These are phyloP conservation scores for Caenorhabditis afra DNA, from an alignment of 2,888 invertebrate species.

Conservation along the genomic window DNA sequence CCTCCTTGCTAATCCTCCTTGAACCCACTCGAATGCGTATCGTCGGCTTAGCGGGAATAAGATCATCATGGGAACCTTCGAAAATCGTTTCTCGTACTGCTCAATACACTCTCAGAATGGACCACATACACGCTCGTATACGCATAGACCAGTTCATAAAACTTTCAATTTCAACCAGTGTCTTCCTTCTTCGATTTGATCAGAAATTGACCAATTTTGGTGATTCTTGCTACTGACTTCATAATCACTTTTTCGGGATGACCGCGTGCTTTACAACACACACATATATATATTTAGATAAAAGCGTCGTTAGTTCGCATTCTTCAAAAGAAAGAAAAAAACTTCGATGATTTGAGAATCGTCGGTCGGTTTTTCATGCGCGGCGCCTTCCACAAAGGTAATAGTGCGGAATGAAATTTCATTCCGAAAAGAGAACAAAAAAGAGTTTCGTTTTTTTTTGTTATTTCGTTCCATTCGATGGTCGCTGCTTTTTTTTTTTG, in stretches of 20 bases:
- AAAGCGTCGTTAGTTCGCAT: neutral
- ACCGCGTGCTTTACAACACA: neutral
- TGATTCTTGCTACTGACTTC: slow-evolving; percentile 14
- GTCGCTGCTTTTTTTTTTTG: neutral
- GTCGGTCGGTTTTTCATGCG: neutral
- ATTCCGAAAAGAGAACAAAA: neutral
- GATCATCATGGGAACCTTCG: slow-evolving; percentile 47
- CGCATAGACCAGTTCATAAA: neutral
- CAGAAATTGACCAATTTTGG: slow-evolving; percentile 25
- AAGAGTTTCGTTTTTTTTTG: neutral
- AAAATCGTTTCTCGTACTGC: neutral
- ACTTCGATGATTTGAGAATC: slow-evolving; percentile 1
- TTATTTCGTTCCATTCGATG: neutral
- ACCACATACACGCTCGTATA: neutral
- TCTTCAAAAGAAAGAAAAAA: no score
- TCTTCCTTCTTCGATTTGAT: slow-evolving; percentile 12
- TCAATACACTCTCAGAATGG: neutral
- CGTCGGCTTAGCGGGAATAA: slow-evolving; percentile 49
- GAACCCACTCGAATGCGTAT: slow-evolving; percentile 45
- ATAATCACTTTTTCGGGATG: slow-evolving; percentile 12
- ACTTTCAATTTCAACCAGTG: neutral
- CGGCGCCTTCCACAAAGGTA: neutral
- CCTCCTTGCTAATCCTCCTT: slow-evolving; percentile 37
- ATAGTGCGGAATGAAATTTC: slow-evolving; percentile 31
- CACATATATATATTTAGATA: neutral